Conservation (phyloP, 1,140 invertebrate genomes). For the Procambarus clarkii region DNA sequence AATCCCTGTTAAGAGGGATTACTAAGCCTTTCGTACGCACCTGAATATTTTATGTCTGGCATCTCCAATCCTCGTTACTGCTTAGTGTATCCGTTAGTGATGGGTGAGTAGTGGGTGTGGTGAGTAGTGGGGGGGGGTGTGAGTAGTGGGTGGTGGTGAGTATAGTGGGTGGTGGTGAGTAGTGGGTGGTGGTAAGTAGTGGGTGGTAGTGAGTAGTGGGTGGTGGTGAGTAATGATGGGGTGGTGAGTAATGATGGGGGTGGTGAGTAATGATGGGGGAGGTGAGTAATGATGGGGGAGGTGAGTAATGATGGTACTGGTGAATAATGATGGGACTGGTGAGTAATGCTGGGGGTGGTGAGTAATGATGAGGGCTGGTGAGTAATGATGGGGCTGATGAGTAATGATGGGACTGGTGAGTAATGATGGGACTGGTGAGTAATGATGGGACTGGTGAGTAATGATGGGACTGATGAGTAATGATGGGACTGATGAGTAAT, state of each 20-base stretch:
- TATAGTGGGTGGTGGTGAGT: background rate
- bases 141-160: background rate
- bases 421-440: no score
- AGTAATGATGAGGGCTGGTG: background rate
- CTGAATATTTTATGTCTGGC: slow-evolving; percentile 45
- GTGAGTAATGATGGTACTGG: background rate
- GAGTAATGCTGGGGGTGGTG: no score
- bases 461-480: no score
- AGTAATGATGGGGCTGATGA: no score
- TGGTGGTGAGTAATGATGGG: no score
- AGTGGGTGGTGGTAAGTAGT: background rate
- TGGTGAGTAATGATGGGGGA: no score
- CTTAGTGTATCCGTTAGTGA: background rate
- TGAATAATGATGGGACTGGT: background rate
- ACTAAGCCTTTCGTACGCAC: slow-evolving; percentile 14
- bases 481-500: no score
- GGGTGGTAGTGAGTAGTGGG: background rate
- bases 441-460: no score
- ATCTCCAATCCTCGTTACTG: slow-evolving; percentile 30
- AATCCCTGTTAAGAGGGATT: slow-evolving; percentile 51
- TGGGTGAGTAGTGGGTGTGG: background rate
- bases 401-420: no score
- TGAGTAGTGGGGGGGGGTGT: background rate
- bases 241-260: no score
- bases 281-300: no score